Evolutionary conservation across 2,113 vertebrate genomes (phyloP).

Genomic region (Myotis davidii): DNA sequence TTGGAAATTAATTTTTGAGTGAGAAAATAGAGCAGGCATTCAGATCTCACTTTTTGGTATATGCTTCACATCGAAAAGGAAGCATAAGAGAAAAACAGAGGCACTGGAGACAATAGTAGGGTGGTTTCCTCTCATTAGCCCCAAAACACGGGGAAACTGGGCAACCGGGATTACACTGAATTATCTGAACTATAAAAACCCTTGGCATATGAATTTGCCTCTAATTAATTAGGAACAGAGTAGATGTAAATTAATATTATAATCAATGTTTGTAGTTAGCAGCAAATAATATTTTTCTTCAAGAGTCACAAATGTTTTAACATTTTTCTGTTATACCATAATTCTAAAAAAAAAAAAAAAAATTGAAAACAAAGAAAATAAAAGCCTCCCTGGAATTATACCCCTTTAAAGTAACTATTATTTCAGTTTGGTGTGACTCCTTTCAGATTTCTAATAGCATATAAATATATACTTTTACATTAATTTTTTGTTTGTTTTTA

Average conservation of each 20-base stretch:
- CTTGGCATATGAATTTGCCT: neutral
- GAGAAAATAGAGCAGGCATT: neutral
- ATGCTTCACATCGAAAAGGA: neutral
- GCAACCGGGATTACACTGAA: neutral
- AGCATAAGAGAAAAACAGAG: neutral
- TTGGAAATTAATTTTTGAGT: constrained; percentile 12
- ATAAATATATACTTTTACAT: neutral
- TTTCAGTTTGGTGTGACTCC: neutral
- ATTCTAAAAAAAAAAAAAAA: neutral
- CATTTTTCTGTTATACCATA: neutral
- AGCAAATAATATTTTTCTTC: neutral
- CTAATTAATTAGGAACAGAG: neutral
- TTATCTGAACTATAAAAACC: neutral
- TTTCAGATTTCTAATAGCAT: neutral
- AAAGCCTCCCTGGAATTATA: neutral
- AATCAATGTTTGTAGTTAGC: neutral
- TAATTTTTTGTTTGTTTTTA: too few species aligned
- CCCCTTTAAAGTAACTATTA: neutral
- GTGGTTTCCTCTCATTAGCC: neutral
- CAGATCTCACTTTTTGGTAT: neutral
- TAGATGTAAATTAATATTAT: neutral
- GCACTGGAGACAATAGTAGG: neutral
- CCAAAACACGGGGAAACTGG: neutral
- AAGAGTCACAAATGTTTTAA: neutral
- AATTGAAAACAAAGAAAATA: neutral